Percentiles rank a stretch among this genome's conserved stretches.
These are phyloP conservation scores for Melanostoma scalare DNA, from an alignment of 2,888 invertebrate genomes.

Conservation along the genomic window DNA sequence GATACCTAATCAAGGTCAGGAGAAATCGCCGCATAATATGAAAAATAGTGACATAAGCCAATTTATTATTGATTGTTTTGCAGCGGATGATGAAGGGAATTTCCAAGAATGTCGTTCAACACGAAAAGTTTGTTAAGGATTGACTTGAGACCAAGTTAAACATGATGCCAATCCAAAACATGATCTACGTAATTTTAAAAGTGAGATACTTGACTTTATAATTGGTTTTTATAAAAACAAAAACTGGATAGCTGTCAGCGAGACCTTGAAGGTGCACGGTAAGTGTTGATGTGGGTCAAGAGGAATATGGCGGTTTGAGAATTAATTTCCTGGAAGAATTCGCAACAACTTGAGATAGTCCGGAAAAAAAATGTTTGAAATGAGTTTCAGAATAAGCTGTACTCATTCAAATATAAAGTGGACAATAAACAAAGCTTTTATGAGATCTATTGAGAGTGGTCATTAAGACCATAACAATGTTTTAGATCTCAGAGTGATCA, in stretches of 20 bases:
- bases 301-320: background rate
- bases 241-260: background rate
- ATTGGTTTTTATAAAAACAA: constrained; percentile 14
- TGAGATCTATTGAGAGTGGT: too few species aligned
- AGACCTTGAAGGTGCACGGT: background rate
- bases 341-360: too few species aligned
- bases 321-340: background rate
- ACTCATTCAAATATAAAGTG: too few species aligned
- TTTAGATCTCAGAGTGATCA: too few species aligned
- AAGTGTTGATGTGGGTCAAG: constrained; percentile 23
- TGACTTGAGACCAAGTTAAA: constrained; percentile 3
- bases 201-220: constrained; percentile 27
- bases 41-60: constrained; percentile 47
- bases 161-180: background rate
- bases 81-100: constrained; percentile 31
- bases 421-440: too few species aligned
- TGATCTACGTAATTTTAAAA: background rate
- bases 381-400: too few species aligned
- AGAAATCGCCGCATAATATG: constrained; percentile 18
- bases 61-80: background rate
- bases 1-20: constrained; percentile 49
- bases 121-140: constrained; percentile 30
- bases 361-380: too few species aligned
- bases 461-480: too few species aligned
- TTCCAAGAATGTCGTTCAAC: constrained; percentile 55